Evolutionary conservation across 1,140 invertebrate species (phyloP), one percentile per base, ranked within the genome.

Genomic region (Hyphantria cunea): DNA sequence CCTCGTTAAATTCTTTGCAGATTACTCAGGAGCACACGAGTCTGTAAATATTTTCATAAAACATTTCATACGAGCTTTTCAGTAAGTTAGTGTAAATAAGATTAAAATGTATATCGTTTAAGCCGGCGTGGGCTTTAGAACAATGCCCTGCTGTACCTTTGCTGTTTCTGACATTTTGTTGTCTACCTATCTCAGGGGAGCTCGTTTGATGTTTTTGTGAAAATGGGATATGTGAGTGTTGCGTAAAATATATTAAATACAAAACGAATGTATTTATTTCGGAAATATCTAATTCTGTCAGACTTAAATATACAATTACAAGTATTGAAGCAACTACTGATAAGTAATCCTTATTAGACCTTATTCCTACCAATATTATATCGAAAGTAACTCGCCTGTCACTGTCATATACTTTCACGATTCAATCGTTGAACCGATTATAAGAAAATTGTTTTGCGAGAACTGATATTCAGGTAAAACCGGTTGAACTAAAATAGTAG

Each of bases 131-230:
- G n/a, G 41, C 12, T 44, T 6, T 3, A 0, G 7, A 44, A 44
- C 41, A 44, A 44, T 44, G 41, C 41, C 17, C 5, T 2, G 5
- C 10, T 44, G 12, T n/a, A n/a, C 9, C n/a, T 44, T 9, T 44
- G n/a, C n/a, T 44, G 41, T 44, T 44, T 12, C n/a, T 44, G 41
- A 44, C 41, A 44, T 44, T 44, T 13, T n/a, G 41, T 44, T 44
- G 41, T n/a, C 34, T 37, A 37, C 34, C 34, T 11, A 2, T 11
- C 34, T 37, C 8, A 10, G 8, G 8, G 34, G 8, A 10, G 7
- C 34, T 37, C 34, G 17, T 25, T 25, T 25, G 17, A 3, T 25
- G 17, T 25, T 25, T 37, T n/a, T 10, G 8, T 2, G 8, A 37
- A 44, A 44, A 44, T 13, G n/a, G 9, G 9, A 9, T 0, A 8